Base-by-base conservation (phyloP, 1,140 invertebrate species). In the Lineus longissimus region DNA sequence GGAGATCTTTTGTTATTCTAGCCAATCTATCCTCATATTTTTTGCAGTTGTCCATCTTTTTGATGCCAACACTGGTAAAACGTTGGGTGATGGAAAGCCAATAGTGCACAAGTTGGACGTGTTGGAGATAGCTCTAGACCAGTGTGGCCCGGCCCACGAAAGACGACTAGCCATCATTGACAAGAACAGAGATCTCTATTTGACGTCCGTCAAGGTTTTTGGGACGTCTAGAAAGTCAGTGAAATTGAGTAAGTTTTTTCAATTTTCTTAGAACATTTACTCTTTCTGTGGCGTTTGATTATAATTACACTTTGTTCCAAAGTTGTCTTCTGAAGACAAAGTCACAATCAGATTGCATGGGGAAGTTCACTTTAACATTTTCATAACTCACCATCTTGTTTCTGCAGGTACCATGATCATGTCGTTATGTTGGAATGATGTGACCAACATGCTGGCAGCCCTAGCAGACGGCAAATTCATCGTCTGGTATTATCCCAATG, bases 401-500 rank as follows among this genome's bases (percentile, higher is more conserved):
- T 43, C 72, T 81, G 54, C 63, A 90, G 90, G 88, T 66, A 84
- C 85, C 23, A 92, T 93, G 86, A 87, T 93, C 1, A 87, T 90
- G 33, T 88, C 88, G 17, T 86, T 94, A 47, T 84, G 83, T 65
- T 95, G 93, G 92, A 92, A 93, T 71, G 88, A 88, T 59, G 87
- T 88, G 62, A 86, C 89, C 1, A 94, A 94, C 77, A 91, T 94
- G 73, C 80, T 96, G 63, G 90, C 90, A 27, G 90, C 89, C 1
- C 87, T 95, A 63, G 86, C 92, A 67, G 92, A 95, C 70, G 85
- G 88, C 0, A 89, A 76, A 62, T 82, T 95, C 23, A 87, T 88
- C 23, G 87, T 95, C n/a, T 95, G 91, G 89, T 88, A 91, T 66
- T 93, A 90, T 76, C 94, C 94, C 0, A 86, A 85, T 40, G 86